Conservation (phyloP, 2,797 vertebrate species). For the Etheostoma nigrum region DNA sequence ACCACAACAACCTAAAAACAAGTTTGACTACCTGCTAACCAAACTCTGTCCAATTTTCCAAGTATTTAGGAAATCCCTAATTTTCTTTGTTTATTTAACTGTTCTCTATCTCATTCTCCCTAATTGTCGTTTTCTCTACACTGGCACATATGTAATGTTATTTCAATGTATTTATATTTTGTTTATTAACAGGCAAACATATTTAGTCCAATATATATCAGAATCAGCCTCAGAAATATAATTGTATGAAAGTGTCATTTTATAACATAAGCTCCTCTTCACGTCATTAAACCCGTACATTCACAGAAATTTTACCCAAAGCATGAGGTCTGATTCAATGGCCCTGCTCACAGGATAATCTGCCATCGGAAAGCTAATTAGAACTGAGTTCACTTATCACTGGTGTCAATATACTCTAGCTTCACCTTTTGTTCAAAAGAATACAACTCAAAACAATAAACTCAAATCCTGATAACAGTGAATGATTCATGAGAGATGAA, state of each 20-base stretch:
- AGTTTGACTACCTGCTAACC: neutral
- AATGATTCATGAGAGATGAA: slow-evolving; percentile 28
- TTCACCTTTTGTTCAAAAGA: neutral
- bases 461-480: slow-evolving; percentile 3
- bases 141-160: neutral
- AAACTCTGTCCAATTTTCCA: neutral
- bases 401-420: neutral
- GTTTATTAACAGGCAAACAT: neutral
- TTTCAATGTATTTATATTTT: neutral
- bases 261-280: neutral
- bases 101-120: neutral
- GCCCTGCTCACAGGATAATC: neutral
- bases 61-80: neutral
- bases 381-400: neutral
- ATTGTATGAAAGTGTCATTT: neutral
- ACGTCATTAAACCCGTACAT: neutral
- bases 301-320: neutral
- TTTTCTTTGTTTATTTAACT: neutral
- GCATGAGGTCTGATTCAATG: neutral
- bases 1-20: neutral
- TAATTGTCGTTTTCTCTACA: neutral
- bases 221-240: neutral
- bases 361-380: neutral
- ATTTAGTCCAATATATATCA: neutral
- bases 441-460: slow-evolving; percentile 7